phyloP scores from a whole-genome alignment of 1,140 invertebrate species.

The Andricus grossulariae region DNA sequence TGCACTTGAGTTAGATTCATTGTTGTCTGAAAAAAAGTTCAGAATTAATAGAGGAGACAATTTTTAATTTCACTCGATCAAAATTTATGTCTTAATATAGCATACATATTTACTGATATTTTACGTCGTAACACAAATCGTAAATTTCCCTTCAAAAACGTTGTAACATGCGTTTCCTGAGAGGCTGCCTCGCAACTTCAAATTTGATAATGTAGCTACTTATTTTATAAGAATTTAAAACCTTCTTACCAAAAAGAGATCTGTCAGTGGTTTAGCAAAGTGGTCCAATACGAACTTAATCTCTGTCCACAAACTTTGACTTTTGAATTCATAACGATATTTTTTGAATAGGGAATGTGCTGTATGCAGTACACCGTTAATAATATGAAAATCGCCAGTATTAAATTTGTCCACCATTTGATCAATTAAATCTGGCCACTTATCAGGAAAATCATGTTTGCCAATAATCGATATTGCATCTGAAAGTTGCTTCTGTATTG shows the following conservation, averaged over 20 bases:
- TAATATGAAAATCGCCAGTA: constrained; percentile 94
- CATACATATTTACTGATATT: background rate
- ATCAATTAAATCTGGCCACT: constrained; percentile 93
- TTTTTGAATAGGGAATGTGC: constrained; percentile 97
- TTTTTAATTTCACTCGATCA: background rate
- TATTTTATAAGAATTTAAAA: constrained; percentile 36
- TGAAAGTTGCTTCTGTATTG: constrained; percentile 95
- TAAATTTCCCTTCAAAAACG: too few relatives aligned
- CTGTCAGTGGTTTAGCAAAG: constrained; percentile 94
- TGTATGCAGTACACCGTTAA: constrained; percentile 95
- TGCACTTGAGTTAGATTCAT: constrained; percentile 89
- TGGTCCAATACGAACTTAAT: constrained; percentile 97
- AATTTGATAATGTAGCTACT: too few relatives aligned
- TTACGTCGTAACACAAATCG: too few relatives aligned
- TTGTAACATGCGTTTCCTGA: too few relatives aligned
- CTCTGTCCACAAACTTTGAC: constrained; percentile 94
- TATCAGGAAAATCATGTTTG: constrained; percentile 93
- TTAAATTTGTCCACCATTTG: constrained; percentile 95
- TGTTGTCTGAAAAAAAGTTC: constrained; percentile 80
- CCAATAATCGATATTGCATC: constrained; percentile 98
- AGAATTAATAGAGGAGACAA: constrained; percentile 34
- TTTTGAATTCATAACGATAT: constrained; percentile 97
- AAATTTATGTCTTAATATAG: background rate
- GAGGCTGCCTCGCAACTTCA: too few relatives aligned
- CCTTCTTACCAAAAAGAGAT: constrained; percentile 87